These are phyloP conservation scores for Bellardia bayeri DNA, from an alignment of 2,888 invertebrate genomes.

Conservation along the genomic window DNA sequence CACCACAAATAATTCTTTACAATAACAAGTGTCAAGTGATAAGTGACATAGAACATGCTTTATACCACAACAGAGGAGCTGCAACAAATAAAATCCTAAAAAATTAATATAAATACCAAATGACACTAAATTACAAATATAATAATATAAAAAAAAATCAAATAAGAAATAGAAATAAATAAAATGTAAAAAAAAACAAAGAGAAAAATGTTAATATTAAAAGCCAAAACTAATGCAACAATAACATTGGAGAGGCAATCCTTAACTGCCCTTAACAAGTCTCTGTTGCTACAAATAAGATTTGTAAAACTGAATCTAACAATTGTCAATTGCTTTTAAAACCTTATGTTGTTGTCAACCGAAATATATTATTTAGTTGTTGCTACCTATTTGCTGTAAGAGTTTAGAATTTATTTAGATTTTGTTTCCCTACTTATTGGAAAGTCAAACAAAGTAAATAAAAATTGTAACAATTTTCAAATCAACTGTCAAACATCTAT, in stretches of 20 bases:
- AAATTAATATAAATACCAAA: constrained; percentile 42
- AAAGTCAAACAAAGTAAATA: not conserved
- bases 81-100: constrained; percentile 41
- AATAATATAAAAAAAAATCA: constrained; percentile 40
- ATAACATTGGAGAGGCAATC: no score
- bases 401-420: no score
- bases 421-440: no score
- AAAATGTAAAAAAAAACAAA: not conserved
- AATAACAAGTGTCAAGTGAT: constrained; percentile 81
- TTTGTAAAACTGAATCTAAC: no score
- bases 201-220: not conserved
- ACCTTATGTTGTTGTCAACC: no score
- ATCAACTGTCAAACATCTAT: constrained; percentile 61
- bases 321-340: no score
- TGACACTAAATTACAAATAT: constrained; percentile 50
- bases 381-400: not conserved
- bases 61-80: constrained; percentile 55
- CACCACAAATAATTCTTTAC: constrained; percentile 72
- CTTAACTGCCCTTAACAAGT: no score
- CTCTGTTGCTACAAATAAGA: no score
- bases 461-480: constrained; percentile 18
- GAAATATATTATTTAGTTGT: no score
- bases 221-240: not conserved
- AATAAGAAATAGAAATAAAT: not conserved
- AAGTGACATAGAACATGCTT: constrained; percentile 83